Evolutionary conservation across 2,888 invertebrate species (phyloP), one percentile per base, ranked within the genome.

Genomic region (Ichneumoninae sp.): DNA sequence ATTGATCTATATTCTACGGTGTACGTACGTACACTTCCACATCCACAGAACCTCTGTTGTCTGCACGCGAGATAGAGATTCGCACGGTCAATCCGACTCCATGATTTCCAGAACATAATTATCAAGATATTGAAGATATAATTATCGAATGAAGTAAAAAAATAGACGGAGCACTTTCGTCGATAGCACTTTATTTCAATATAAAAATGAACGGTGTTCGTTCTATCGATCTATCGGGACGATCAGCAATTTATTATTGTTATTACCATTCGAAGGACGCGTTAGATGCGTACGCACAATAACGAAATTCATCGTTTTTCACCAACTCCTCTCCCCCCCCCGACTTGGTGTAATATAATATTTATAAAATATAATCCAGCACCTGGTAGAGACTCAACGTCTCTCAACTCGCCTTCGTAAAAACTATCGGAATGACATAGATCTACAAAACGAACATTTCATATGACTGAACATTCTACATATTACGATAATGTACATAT

Each of bases 1-100:
- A 92, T 92, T 92, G 92, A 92, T 92, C 87, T 90, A 74, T 74
- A 74, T 68, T 54, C 54, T 33, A 77, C 69, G 54, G 26, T 57
- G 57, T 57, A 22, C 57, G 57, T 57, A 57, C 10, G 19, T 22
- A 22, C 54, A 19, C 26, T 57, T 57, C 10, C 57, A 57, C 57
- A 44, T 13, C 16, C 13, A 57, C 57, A 8, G 57, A 19, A 13
- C 10, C 26, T 8, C 40, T 13, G 57, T 57, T 22, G 26, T 10
- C 22, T 54, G 10, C 19, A 22, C 57, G 57, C 26, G 26, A 57
- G 2, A 57, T 26, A 26, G 5, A 13, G 3, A 26, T 7, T 13
- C 26, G 57, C 26, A 26, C 57, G 8, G 22, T 26, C 22, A 4
- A 4, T 4, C 3, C 1, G 6, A 52, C 10, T 19, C 22, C 8